Evolutionary conservation across 2,797 vertebrate species (phyloP).

Genomic region (Lepidocolaptes lacrymiger): DNA sequence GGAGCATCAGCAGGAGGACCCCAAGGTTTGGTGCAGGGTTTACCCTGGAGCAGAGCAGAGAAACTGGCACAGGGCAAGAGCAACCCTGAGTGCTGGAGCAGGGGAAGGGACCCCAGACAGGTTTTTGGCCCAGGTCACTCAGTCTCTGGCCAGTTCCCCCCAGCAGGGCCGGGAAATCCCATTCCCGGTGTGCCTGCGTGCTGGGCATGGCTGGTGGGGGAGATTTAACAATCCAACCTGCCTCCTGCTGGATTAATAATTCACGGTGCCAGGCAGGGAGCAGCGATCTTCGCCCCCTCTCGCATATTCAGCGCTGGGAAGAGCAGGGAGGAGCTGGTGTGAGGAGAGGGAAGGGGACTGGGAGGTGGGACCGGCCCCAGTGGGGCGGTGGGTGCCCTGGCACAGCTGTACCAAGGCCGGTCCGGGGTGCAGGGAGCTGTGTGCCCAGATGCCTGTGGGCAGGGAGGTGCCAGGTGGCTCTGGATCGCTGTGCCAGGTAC

Average conservation of each 20-base stretch:
- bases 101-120: neutral
- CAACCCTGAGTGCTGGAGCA: neutral
- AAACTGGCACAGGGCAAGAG: neutral
- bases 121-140: no score
- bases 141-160: neutral
- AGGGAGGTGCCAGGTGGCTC: neutral
- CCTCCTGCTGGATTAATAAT: neutral
- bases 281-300: neutral
- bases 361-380: fast-evolving
- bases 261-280: neutral
- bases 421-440: neutral
- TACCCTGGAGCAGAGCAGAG: neutral
- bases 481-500: neutral
- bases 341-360: neutral
- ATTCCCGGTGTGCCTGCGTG: fast-evolving
- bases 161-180: neutral
- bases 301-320: neutral
- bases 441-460: fast-evolving
- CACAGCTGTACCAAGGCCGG: neutral
- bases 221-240: neutral
- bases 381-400: neutral
- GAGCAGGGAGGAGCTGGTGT: neutral
- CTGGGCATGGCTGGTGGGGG: neutral
- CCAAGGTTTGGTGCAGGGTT: neutral
- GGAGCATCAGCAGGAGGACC: neutral